Percentiles rank a stretch among this genome's conserved stretches.
Evolutionary conservation across 1,140 invertebrate genomes (phyloP).

Genomic region (Eriocheir sinensis): DNA sequence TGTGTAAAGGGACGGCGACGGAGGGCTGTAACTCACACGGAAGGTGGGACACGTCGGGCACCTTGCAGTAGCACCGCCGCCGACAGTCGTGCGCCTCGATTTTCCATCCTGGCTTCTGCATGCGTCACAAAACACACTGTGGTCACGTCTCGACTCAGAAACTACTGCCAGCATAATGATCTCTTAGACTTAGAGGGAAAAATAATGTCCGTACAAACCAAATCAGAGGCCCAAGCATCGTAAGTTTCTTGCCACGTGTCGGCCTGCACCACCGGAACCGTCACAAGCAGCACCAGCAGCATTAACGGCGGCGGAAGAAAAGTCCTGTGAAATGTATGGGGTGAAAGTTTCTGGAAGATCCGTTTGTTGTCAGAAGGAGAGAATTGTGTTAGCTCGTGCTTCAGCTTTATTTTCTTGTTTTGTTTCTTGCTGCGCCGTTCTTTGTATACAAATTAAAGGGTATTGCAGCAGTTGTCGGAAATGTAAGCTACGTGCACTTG

Average conservation of each 20-base stretch:
- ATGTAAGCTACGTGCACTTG: no score
- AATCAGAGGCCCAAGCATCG: not conserved
- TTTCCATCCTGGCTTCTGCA: slow-evolving; percentile 27
- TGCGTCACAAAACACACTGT: not conserved
- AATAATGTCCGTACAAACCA: slow-evolving; percentile 14
- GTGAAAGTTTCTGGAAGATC: no score
- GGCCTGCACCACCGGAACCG: not conserved
- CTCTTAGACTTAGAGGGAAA: no score
- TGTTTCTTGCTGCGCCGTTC: no score
- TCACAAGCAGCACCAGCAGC: not conserved
- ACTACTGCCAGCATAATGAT: no score
- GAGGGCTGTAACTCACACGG: no score
- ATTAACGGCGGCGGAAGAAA: not conserved
- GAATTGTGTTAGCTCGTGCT: no score
- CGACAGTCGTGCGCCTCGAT: not conserved
- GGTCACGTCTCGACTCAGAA: not conserved
- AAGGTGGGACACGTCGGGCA: not conserved
- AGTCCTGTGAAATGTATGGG: not conserved
- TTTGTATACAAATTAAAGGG: no score
- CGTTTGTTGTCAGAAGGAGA: no score
- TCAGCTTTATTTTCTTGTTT: no score
- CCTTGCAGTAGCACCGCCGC: slow-evolving; percentile 45
- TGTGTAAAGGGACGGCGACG: no score
- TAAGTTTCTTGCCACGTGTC: slow-evolving; percentile 27
- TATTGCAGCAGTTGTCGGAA: no score